Conservation (phyloP, 1,140 invertebrate genomes). For the Drosophila prosaltans region DNA sequence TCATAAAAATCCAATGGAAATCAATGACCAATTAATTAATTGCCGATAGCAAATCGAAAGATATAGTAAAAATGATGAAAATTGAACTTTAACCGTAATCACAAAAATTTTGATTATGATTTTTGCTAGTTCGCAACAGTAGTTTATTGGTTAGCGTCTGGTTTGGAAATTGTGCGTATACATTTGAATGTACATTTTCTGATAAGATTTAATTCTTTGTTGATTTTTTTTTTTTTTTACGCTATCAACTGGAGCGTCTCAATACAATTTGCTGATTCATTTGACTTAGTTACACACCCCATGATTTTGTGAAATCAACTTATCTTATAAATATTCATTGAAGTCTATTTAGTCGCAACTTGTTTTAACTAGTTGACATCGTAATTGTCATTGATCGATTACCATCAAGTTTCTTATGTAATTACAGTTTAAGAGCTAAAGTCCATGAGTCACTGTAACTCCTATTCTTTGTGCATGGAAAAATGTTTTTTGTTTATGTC, state of each 20-base stretch:
- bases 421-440: not conserved
- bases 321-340: conserved; percentile 1
- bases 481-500: not conserved
- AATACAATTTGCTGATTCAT: conserved; percentile 1
- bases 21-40: conserved; percentile 1
- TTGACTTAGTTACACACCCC: not conserved
- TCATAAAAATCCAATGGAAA: not conserved
- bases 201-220: conserved; percentile 3
- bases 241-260: not conserved
- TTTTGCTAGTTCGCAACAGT: conserved; percentile 12
- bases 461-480: not conserved
- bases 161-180: not conserved
- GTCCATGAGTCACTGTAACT: not conserved
- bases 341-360: not conserved
- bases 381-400: conserved; percentile 3
- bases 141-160: not conserved
- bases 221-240: not conserved
- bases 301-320: conserved; percentile 1
- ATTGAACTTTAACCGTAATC: conserved; percentile 3
- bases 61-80: not conserved
- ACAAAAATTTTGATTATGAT: not conserved
- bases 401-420: not conserved
- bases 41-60: not conserved
- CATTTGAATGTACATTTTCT: not conserved
- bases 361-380: not conserved